These are phyloP conservation scores for Sycophaga agraensis DNA, from an alignment of 1,140 invertebrate species.

Conservation along the genomic window DNA sequence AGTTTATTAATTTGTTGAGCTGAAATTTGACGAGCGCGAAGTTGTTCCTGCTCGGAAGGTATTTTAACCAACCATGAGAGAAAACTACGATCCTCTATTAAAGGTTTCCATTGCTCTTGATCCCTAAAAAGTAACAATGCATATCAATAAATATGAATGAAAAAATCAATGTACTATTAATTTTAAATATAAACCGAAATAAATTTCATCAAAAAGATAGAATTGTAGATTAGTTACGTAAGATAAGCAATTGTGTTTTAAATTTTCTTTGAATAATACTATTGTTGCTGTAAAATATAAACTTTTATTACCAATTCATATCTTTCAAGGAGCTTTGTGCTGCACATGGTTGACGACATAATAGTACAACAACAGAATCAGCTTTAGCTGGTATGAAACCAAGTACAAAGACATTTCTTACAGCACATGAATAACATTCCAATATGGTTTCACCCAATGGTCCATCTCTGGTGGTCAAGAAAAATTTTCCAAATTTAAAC, in stretches of 20 bases:
- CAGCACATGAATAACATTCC: conserved; percentile 98
- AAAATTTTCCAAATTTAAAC: not conserved
- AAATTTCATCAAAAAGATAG: no score
- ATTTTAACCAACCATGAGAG: conserved; percentile 96
- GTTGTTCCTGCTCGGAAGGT: conserved; percentile 92
- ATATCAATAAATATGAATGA: no score
- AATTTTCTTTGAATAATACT: not conserved
- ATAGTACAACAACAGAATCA: conserved; percentile 96
- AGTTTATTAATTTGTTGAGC: conserved; percentile 96
- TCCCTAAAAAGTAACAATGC: conserved; percentile 64
- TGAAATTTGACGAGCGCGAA: conserved; percentile 91
- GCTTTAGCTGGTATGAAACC: conserved; percentile 99
- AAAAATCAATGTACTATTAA: no score
- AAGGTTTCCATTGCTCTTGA: conserved; percentile 97
- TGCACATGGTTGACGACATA: conserved; percentile 97
- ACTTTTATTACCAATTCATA: conserved; percentile 83
- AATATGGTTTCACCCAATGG: conserved; percentile 96
- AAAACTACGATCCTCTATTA: conserved; percentile 94
- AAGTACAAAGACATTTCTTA: conserved; percentile 95
- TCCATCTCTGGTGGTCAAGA: conserved; percentile 72
- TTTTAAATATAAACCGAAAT: no score
- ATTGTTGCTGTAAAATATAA: not conserved
- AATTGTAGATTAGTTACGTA: no score
- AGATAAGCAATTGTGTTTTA: no score
- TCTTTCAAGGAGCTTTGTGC: conserved; percentile 95